phyloP scores from a whole-genome alignment of 2,888 invertebrate species.

The Amaurobius ferox region DNA sequence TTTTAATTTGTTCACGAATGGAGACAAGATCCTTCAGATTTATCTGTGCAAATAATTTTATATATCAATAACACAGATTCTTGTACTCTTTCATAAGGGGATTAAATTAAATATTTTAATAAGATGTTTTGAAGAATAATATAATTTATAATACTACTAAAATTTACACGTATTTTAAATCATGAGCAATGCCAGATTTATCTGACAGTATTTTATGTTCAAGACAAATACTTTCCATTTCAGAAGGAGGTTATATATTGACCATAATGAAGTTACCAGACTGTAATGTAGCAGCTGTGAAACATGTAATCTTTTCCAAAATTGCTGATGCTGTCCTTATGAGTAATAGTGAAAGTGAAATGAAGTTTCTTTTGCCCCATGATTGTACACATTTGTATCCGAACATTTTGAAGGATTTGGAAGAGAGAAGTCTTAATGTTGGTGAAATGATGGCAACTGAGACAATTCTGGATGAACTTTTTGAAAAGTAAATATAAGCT shows the following conservation, averaged over 20 bases:
- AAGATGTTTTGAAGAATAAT: no score
- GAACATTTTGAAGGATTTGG: conserved; percentile 7
- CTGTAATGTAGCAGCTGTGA: background rate
- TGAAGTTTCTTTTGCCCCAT: conserved; percentile 12
- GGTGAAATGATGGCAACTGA: background rate
- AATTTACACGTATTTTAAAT: no score
- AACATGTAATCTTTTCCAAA: background rate
- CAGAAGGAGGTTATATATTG: conserved; percentile 25
- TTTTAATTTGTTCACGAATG: no score
- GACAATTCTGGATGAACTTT: conserved; percentile 8
- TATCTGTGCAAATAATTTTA: no score
- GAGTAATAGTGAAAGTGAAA: background rate
- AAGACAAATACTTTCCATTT: no score
- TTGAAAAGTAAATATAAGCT: conserved; percentile 20
- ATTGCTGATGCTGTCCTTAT: background rate
- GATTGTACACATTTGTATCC: background rate
- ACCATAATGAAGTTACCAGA: background rate
- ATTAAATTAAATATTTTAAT: no score
- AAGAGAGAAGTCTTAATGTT: background rate
- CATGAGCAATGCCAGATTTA: no score
- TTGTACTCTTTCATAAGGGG: no score
- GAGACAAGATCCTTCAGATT: no score
- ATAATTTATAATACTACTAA: no score
- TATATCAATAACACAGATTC: no score
- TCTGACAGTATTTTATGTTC: no score